Conservation (phyloP, 2,888 invertebrate genomes). For the Galerucella calmariensis region DNA sequence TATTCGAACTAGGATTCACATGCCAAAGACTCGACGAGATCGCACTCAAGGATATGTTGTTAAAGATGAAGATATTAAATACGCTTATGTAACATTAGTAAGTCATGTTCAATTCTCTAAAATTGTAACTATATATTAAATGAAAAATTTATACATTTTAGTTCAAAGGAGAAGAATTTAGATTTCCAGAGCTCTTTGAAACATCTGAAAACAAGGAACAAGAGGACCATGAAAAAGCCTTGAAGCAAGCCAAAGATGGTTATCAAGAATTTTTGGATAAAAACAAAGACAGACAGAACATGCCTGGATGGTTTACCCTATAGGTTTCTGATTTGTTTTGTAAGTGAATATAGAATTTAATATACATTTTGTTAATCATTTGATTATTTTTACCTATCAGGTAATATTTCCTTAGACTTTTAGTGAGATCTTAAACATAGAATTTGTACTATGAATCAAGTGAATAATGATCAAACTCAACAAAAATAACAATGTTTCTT, state of each 20-base stretch:
- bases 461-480: too few species aligned
- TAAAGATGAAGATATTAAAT: conserved; percentile 86
- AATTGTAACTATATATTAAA: not conserved
- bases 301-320: conserved; percentile 84
- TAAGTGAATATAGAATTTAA: not conserved
- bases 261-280: conserved; percentile 71
- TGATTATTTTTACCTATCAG: too few species aligned
- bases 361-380: conserved; percentile 1
- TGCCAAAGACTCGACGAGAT: conserved; percentile 76
- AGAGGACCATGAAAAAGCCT: conserved; percentile 70
- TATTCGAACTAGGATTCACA: conserved; percentile 79
- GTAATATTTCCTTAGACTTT: too few species aligned
- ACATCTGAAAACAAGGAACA: conserved; percentile 66
- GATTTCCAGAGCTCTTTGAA: conserved; percentile 80
- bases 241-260: conserved; percentile 73
- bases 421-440: too few species aligned
- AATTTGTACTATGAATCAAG: too few species aligned
- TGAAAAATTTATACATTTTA: conserved; percentile 61
- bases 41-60: conserved; percentile 73
- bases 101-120: conserved; percentile 51
- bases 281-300: conserved; percentile 76
- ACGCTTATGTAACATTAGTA: conserved; percentile 84
- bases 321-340: conserved; percentile 57
- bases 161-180: conserved; percentile 78
- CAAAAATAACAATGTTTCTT: too few species aligned